Base-by-base conservation (phyloP, 2,888 invertebrate genomes). In the Heliconius charithonia region DNA sequence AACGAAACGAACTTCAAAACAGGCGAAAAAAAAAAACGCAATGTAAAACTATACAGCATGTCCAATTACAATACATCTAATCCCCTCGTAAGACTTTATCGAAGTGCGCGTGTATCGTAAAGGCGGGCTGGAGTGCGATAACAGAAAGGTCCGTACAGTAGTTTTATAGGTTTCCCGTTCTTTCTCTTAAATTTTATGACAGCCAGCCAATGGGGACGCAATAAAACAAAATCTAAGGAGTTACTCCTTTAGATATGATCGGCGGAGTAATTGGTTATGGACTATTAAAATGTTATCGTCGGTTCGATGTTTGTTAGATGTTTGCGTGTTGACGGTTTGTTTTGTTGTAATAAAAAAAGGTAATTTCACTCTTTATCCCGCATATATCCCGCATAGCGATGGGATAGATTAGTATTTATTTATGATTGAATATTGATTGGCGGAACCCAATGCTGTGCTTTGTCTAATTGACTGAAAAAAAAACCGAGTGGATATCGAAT, bases 41-140 rank as follows among this genome's bases (percentile, higher is more conserved):
- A 72, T 29, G 51, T 51, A 51, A 51, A 51, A 37, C 72, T 59
- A 72, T 37, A 59, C 59, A 16, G 29, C 16, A 4, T 59, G n/a
- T 56, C 56, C 72, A 72, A 72, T 72, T 72, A 59, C 59, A 32
- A 72, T 72, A 72, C 59, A 73, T 75, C 59, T 80, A 79, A 81
- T 81, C 77, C 76, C 41, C n/a, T 77, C 78, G 75, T 79, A 77
- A 79, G 59, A 65, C 79, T 79, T 80, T 82, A 81, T 82, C 76
- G 72, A 77, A 79, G 76, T 63, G 66, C 74, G 78, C 80, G 77
- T 81, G 80, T 82, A 82, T 82, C 82, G 81, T 82, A 81, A 82
- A 83, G 82, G 78, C 72, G 45, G 79, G 82, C 80, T 81, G 74
- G 74, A 76, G 62, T 65, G 75, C 78, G 80, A 82, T 82, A 80